Evolutionary conservation across 2,113 vertebrate species (phyloP).

Genomic region (Serilophus lunatus): DNA sequence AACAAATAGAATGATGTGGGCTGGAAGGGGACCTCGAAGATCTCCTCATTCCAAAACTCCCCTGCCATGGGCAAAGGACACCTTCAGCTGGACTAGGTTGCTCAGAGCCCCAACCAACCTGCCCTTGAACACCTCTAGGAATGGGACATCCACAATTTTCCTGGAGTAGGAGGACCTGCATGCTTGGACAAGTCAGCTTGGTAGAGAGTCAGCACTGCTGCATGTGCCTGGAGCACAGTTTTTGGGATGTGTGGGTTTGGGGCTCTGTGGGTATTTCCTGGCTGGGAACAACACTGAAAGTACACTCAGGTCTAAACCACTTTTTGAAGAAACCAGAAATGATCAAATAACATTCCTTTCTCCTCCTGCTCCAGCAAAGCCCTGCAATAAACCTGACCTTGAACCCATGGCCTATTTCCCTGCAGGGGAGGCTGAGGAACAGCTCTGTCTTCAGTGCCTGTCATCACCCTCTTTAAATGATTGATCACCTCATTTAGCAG

Average conservation of each 20-base stretch:
- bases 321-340: neutral
- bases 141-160: neutral
- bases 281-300: neutral
- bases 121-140: neutral
- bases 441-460: neutral
- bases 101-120: neutral
- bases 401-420: neutral
- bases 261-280: neutral
- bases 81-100: fast-evolving
- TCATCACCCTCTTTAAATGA: neutral
- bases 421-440: neutral
- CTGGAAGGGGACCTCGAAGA: neutral
- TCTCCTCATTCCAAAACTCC: neutral
- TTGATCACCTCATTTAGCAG: neutral
- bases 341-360: fast-evolving
- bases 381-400: neutral
- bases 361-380: neutral
- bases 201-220: neutral
- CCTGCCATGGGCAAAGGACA: neutral
- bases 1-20: neutral
- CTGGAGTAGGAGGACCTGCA: neutral
- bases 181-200: neutral
- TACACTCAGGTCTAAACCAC: neutral
- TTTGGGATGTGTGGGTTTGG: neutral
- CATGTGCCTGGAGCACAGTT: neutral